These are phyloP conservation scores for Coregonus suidteri DNA, from an alignment of 2,797 vertebrate species.

Conservation along the genomic window DNA sequence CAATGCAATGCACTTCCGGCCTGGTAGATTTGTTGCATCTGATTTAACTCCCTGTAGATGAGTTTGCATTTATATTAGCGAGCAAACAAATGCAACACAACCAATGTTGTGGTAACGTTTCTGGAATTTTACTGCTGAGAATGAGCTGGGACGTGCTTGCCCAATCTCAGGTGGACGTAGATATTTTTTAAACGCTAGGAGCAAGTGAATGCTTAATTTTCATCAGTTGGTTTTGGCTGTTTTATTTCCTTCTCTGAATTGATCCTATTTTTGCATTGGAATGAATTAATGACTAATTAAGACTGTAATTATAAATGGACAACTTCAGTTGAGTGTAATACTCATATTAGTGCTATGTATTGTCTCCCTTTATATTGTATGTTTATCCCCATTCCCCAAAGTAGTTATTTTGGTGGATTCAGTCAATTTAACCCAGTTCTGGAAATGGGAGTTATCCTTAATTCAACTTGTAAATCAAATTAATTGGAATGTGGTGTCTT, in stretches of 20 bases:
- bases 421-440: slow-evolving; percentile 69
- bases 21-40: neutral
- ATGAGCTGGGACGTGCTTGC: slow-evolving; percentile 47
- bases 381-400: slow-evolving; percentile 44
- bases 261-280: slow-evolving; percentile 42
- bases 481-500: slow-evolving; percentile 72
- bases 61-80: neutral
- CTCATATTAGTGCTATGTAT: slow-evolving; percentile 67
- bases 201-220: slow-evolving; percentile 50
- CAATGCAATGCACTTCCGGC: neutral
- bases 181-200: slow-evolving; percentile 49
- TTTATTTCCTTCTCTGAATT: slow-evolving; percentile 27
- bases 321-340: slow-evolving; percentile 60
- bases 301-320: slow-evolving; percentile 56
- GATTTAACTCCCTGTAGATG: no score
- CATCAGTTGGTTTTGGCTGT: slow-evolving; percentile 40
- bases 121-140: slow-evolving; percentile 29
- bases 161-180: slow-evolving; percentile 72
- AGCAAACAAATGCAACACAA: slow-evolving; percentile 23
- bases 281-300: slow-evolving; percentile 55
- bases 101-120: slow-evolving; percentile 28
- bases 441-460: slow-evolving; percentile 68
- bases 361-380: slow-evolving; percentile 61
- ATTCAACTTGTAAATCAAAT: slow-evolving; percentile 69
- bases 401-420: slow-evolving; percentile 51